Base-by-base conservation (phyloP, 1,140 invertebrate species). In the Sycobia sp. region DNA sequence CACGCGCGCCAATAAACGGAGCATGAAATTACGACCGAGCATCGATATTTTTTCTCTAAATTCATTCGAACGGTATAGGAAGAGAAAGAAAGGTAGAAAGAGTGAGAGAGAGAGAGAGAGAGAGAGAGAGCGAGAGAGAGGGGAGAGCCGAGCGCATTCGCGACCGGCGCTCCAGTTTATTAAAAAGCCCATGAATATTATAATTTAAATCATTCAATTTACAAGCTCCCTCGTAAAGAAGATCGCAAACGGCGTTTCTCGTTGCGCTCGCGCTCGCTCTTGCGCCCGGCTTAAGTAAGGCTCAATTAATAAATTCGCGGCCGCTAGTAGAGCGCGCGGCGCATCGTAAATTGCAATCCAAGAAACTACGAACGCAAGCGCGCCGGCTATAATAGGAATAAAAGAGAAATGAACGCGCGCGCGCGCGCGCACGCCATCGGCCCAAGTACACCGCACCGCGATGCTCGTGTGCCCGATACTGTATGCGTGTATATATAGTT, bases 201-300 rank as follows among this genome's bases (percentile, higher is more conserved):
- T 60, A 39, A 60, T 51, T 60, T 39, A 39, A 60, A 60, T 60
- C 38, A 32, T 50, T 60, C 14, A 22, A 50, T 50, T 60, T 49
- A 29, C 36, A 38, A 39, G 14, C 23, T 27, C 5, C n/a, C 27
- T 39, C 32, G 36, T 59, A 59, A 59, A 59, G 36, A 59, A 46
- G 29, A 49, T 16, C 22, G 2, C 16, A 25, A 14, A 14, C 2
- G 22, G 29, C 23, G 34, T 29, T 49, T 47, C 20, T 38, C 18
- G 20, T 57, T 46, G 18, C 13, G 13, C 46, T 9, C 20, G 3
- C 25, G 34, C 34, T n/a, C n/a, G n/a, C n/a, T n/a, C n/a, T n/a
- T n/a, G n/a, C n/a, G n/a, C n/a, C n/a, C n/a, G n/a, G 13, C 16
- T 57, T 47, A 59, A 59, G 38, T 27, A 44, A 59, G 46, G 22